A percentile compares a stretch with the other conserved stretches of the same genome.
phyloP scores from a whole-genome alignment of 1,140 invertebrate genomes.

The Frieseomelitta varia region DNA sequence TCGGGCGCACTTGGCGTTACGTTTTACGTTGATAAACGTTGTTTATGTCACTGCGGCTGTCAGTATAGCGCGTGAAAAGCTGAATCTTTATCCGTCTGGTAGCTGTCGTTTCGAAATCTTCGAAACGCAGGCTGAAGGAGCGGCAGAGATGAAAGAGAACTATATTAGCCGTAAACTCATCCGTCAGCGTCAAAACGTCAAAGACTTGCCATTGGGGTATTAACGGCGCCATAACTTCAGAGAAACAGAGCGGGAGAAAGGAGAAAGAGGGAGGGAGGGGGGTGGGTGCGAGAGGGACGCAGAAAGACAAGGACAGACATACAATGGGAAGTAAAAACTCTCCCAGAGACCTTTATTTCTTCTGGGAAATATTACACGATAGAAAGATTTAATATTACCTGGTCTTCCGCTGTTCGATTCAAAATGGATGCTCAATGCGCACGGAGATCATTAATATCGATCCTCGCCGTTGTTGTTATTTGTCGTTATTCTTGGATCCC shows the following conservation, averaged over 20 bases:
- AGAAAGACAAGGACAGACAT: conserved; percentile 8
- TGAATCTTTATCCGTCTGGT: conserved; percentile 67
- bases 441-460: neutral
- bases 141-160: conserved; percentile 78
- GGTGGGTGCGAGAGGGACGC: neutral
- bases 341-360: conserved; percentile 50
- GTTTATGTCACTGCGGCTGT: conserved; percentile 37
- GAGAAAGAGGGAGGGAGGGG: too few relatives aligned
- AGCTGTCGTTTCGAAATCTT: conserved; percentile 55
- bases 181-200: conserved; percentile 80
- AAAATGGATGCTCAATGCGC: conserved; percentile 8
- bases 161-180: conserved; percentile 81
- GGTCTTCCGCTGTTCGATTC: conserved; percentile 5
- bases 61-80: conserved; percentile 43
- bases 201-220: conserved; percentile 77
- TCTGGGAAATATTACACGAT: conserved; percentile 48
- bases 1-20: neutral
- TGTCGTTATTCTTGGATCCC: neutral
- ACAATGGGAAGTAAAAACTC: conserved; percentile 29
- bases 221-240: conserved; percentile 75
- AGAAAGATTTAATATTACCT: conserved; percentile 38
- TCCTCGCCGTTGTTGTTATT: neutral
- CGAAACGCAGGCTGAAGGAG: conserved; percentile 48
- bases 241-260: conserved; percentile 33
- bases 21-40: conserved; percentile 24